Evolutionary conservation across 1,140 invertebrate species (phyloP).

Genomic region (Cylas formicarius): DNA sequence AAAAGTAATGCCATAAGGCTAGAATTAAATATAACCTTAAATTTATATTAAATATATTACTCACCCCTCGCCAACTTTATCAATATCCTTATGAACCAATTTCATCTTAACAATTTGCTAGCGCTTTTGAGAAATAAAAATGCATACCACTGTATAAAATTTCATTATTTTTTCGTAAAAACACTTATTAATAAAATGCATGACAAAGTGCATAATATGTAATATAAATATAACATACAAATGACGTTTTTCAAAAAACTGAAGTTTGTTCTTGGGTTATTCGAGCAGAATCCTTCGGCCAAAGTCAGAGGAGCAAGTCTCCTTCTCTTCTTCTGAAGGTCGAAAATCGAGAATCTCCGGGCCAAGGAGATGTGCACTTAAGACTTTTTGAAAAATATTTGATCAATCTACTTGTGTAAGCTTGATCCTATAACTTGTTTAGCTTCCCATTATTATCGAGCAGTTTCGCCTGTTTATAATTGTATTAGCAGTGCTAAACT

Average conservation of each 20-base stretch:
- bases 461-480: neutral
- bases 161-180: constrained; percentile 5
- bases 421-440: neutral
- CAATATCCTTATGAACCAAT: constrained; percentile 60
- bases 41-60: constrained; percentile 25
- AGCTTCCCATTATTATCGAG: neutral
- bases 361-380: neutral
- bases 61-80: constrained; percentile 70
- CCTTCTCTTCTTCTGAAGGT: neutral
- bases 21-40: constrained; percentile 6
- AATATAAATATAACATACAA: neutral
- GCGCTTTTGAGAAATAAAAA: constrained; percentile 1
- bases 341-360: neutral
- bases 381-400: neutral
- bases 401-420: neutral
- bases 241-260: neutral
- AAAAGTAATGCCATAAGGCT: constrained; percentile 22
- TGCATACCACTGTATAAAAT: neutral
- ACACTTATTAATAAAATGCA: constrained; percentile 1
- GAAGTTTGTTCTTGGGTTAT: no score
- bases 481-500: neutral
- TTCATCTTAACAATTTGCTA: constrained; percentile 66
- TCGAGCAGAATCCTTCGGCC: neutral
- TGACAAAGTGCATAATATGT: neutral
- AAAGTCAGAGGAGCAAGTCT: neutral